These are phyloP conservation scores for Argyrosomus japonicus DNA, from an alignment of 2,113 vertebrate genomes.

Conservation along the genomic window DNA sequence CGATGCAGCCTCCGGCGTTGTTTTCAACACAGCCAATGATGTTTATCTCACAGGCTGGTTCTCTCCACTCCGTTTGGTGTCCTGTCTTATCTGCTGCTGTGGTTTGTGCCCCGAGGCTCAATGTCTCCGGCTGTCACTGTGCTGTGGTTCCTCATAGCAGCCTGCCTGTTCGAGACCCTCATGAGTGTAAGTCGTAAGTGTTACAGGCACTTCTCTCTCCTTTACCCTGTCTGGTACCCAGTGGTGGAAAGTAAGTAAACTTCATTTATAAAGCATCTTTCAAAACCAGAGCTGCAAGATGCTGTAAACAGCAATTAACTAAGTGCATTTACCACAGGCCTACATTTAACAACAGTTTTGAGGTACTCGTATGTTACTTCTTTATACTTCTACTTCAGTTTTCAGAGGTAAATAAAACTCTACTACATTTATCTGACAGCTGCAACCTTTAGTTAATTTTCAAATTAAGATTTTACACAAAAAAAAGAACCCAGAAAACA, in stretches of 20 bases:
- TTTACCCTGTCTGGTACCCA: not conserved
- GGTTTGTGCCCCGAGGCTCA: slow-evolving; percentile 73
- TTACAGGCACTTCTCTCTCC: not conserved
- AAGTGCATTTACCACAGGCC: not conserved
- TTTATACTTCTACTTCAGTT: not conserved
- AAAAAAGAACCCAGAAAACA: too few relatives aligned
- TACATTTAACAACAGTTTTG: not conserved
- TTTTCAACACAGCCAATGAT: not conserved
- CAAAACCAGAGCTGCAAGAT: too few relatives aligned
- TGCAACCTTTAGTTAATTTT: not conserved
- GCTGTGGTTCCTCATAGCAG: slow-evolving; percentile 80
- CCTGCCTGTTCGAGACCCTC: slow-evolving; percentile 85
- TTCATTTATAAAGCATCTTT: too few relatives aligned
- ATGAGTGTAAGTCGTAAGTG: slow-evolving; percentile 80
- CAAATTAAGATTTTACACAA: not conserved
- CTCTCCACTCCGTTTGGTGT: slow-evolving; percentile 79
- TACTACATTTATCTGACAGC: not conserved
- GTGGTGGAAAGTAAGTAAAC: not conserved
- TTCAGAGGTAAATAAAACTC: not conserved
- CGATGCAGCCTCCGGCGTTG: not conserved
- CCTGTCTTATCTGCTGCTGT: slow-evolving; percentile 80
- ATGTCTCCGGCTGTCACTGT: slow-evolving; percentile 68
- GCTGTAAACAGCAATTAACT: too few relatives aligned
- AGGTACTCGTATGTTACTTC: too few relatives aligned
- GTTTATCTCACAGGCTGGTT: slow-evolving; percentile 66